Evolutionary conservation across 2,113 vertebrate genomes (phyloP), one percentile per base, ranked within the genome.

Genomic region (Chionomys nivalis): DNA sequence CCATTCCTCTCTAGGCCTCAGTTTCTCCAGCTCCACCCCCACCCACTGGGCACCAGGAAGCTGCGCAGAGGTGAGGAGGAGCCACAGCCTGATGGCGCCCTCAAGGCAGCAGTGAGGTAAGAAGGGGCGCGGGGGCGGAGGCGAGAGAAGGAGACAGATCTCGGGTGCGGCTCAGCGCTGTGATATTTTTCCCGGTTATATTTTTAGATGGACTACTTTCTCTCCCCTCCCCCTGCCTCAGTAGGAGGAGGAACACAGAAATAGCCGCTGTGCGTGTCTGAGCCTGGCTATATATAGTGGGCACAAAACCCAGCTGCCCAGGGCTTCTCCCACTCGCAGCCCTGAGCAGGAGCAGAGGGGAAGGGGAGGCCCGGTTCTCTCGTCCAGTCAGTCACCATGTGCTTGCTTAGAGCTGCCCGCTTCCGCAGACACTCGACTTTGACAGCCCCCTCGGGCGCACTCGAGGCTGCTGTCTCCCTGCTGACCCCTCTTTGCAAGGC

Each of bases 181-280:
- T 70, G 93, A 94, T 94, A 85, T 95, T 81, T 94, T 90, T 85
- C 87, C 90, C 81, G 33, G 63, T 68, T 92, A 5, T 97, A 98
- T 98, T 98, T 98, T 97, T 98, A 98, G 97, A 78, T 97, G 97
- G 94, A 97, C 97, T 98, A 98, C 97, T 98, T 98, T 98, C 96
- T 95, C 88, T 94, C 97, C 97, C 97, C 88, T 96, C 97, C 97
- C 97, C 96, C 96, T 94, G 87, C 96, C 88, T 86, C 95, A 63
- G 97, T 96, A 97, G 96, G 97, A 94, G 97, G 97, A 97, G 85
- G 96, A 68, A 95, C 96, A 97, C 96, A 79, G 72, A 97, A 98
- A 97, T 97, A 97, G 96, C 91, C 86, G 70, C 12, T 49, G 91
- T 95, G 95, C 86, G 65, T 94, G 97, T 95, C 96, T 93, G 94